Evolutionary conservation across 2,888 invertebrate species (phyloP), one percentile per base, ranked within the genome.

Genomic region (Synergus laeviventris): DNA sequence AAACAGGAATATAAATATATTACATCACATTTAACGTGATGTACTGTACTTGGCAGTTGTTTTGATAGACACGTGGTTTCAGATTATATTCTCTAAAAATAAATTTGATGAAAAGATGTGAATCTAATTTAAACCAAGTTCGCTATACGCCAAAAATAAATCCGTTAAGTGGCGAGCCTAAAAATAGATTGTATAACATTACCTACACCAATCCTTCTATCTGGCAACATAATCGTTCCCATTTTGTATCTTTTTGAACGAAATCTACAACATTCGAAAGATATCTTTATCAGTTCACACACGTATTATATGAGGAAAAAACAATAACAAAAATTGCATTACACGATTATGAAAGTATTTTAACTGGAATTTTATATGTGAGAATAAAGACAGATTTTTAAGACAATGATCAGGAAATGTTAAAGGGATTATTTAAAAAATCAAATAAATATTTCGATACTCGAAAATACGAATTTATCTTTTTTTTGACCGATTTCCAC

Each of bases 121-220:
- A 49, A 49, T 70, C 70, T 45, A 49, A 70, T 70, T 70, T 70
- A 31, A 49, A 70, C 12, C 24, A 24, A 45, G 45, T 49, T 42
- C 24, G 70, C 31, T 70, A 31, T 24, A 24, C 1, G 5, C 9
- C 31, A 16, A 31, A 70, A 70, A 70, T 70, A 49, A 70, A 70
- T 11, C 31, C 49, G 49, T 66, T 66, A 45, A 66, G 42, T 66
- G 42, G 31, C 70, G 21, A 70, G 36, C n/a, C n/a, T 11, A 11
- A n/a, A 70, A 31, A 49, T 70, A 49, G 31, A 49, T 49, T 70
- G n/a, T 42, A 16, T 70, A 31, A 36, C 49, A 70, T 70, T 31
- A 70, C 70, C 70, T 70, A 70, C 24, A 49, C n/a, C 70, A 70
- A 70, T 49, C 16, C 14, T 49, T 38, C 38, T 62, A 62, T 62